Base-by-base conservation (phyloP, 2,888 invertebrate species). In the Polia nebulosa region DNA sequence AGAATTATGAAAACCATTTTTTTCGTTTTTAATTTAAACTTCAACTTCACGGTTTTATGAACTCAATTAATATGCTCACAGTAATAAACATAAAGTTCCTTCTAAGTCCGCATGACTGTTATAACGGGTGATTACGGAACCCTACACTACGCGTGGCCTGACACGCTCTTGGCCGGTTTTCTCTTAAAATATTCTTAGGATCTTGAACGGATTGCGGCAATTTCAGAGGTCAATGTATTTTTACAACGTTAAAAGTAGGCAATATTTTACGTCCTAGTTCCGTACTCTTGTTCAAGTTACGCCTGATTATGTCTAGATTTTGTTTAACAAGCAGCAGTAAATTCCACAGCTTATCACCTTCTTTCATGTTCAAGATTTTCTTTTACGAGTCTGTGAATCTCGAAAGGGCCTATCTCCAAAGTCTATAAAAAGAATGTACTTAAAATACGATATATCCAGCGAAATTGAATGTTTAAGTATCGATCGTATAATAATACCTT, bases 401-500 rank as follows among this genome's bases (percentile, higher is more conserved):
- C 39, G 20, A 61, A 68, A 34, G 13, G 7, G 17, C 22, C 20
- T 74, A 67, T 61, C 57, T 53, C 27, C 29, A 41, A 22, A 56
- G 55, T 29, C 32, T 17, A 39, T 39, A 25, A 55, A 60, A 60
- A 66, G 27, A 57, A 62, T 61, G 17, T 52, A 29, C 41, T 41
- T 47, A 47, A 25, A 69, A 36, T 73, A 69, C 47, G 57, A 53
- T 49, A 56, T 51, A 63, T 51, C 55, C 45, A 64, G 22, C 34
- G 41, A 52, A 57, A 76, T 71, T 71, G 45, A 64, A 70, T 76
- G 39, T 63, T 76, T 22, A 62, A 70, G 56, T 70, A 75, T 76
- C 34, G 71, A 76, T 71, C 70, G 44, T 41, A 36, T 71, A 63
- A 36, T 71, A 63, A 76, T 75, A 64, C 51, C 74, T 76, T 75